Conservation (phyloP, 23 tunicate genomes). For the Clavelina lepadiformis region DNA sequence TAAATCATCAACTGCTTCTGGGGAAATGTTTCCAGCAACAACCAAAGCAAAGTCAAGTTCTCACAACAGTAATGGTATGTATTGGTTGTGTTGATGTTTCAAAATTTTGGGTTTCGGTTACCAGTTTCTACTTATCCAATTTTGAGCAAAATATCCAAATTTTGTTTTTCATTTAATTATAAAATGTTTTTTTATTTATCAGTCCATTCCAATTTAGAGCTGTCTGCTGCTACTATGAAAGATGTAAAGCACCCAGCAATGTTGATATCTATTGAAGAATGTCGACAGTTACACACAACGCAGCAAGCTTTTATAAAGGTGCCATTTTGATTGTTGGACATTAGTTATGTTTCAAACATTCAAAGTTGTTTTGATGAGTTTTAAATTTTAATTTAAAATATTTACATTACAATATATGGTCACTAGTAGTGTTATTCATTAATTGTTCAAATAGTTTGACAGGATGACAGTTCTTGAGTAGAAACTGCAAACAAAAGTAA, state of each 20-base stretch:
- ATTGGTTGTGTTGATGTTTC: not conserved
- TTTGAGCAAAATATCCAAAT: constrained; percentile 1
- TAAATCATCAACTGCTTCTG: too few relatives aligned
- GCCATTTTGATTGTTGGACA: too few relatives aligned
- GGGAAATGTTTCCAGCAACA: too few relatives aligned
- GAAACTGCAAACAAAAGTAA: too few relatives aligned
- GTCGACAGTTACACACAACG: constrained; percentile 14
- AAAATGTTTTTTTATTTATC: not conserved
- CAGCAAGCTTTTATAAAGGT: constrained; percentile 53
- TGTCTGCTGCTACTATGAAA: constrained; percentile 24
- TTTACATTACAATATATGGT: not conserved
- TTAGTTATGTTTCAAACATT: too few relatives aligned
- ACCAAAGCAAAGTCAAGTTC: too few relatives aligned
- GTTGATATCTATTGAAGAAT: constrained; percentile 56
- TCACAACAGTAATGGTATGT: too few relatives aligned
- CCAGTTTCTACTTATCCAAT: not conserved
- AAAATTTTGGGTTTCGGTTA: not conserved
- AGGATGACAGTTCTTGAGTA: too few relatives aligned
- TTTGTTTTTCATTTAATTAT: not conserved
- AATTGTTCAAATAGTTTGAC: too few relatives aligned
- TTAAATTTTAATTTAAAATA: too few relatives aligned
- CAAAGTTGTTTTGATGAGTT: too few relatives aligned
- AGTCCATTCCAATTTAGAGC: not conserved
- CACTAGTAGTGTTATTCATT: not conserved
- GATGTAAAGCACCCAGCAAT: constrained; percentile 18